Percentiles rank a stretch among this genome's conserved stretches.
These are phyloP conservation scores for Acholoe squamosa DNA, from an alignment of 2,888 invertebrate genomes.

Conservation along the genomic window DNA sequence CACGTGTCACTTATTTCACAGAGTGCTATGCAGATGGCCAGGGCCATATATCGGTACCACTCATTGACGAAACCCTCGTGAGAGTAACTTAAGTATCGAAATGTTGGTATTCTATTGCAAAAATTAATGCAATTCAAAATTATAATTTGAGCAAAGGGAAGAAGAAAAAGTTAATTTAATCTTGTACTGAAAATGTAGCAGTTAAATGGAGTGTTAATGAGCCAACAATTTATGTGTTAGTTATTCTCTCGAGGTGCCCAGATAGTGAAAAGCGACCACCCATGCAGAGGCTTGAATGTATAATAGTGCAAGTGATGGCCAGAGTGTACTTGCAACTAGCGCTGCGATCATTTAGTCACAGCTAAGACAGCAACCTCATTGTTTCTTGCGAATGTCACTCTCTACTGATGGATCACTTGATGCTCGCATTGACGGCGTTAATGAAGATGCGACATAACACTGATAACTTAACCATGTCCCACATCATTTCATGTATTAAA, in stretches of 20 bases:
- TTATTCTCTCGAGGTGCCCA: background rate
- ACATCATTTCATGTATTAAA: too few relatives aligned
- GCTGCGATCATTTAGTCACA: background rate
- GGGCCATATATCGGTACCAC: background rate
- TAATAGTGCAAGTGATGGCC: background rate
- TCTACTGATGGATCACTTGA: background rate
- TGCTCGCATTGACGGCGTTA: background rate
- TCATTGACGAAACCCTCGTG: background rate
- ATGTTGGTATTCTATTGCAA: background rate
- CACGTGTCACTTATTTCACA: slow-evolving; percentile 32
- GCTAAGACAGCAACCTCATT: background rate
- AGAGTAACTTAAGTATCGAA: background rate
- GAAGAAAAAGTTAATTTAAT: too few relatives aligned
- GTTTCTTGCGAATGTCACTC: background rate
- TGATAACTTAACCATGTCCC: too few relatives aligned
- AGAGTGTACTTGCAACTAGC: background rate
- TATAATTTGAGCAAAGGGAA: too few relatives aligned
- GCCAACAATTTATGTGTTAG: background rate
- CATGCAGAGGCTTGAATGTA: background rate
- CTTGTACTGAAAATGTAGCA: too few relatives aligned
- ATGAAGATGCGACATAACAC: too few relatives aligned
- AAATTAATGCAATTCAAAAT: too few relatives aligned
- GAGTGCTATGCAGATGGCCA: background rate
- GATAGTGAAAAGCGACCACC: background rate
- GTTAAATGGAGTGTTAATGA: too few relatives aligned